Conservation (phyloP, 1,140 invertebrate genomes). For the Armadillidium nasatum region DNA sequence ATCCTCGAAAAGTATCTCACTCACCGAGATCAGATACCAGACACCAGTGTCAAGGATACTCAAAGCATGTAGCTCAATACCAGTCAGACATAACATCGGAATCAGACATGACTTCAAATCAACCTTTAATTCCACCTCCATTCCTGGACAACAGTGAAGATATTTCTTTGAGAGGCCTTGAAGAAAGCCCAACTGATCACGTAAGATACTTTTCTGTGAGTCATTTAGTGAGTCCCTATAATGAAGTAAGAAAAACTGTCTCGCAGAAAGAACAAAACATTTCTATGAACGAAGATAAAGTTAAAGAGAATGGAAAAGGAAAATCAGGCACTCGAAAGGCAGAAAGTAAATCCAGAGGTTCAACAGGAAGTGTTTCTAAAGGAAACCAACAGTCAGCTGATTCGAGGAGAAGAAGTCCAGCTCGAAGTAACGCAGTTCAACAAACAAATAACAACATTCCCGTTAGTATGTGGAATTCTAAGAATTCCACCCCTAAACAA, state of each 20-base stretch:
- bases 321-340: constrained; percentile 34
- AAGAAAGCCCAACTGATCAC: constrained; percentile 37
- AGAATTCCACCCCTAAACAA: constrained; percentile 33
- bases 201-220: constrained; percentile 42
- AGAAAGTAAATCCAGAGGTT: constrained; percentile 40
- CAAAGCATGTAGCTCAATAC: constrained; percentile 33
- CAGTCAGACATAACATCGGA: constrained; percentile 32
- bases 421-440: constrained; percentile 34
- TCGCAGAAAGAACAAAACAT: constrained; percentile 29
- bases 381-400: constrained; percentile 30
- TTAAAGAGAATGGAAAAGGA: constrained; percentile 31
- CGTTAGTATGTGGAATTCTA: constrained; percentile 38
- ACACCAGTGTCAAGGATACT: constrained; percentile 39
- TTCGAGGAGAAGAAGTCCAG: constrained; percentile 38
- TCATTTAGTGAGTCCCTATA: constrained; percentile 38
- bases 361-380: constrained; percentile 29
- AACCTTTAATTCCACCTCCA: constrained; percentile 30
- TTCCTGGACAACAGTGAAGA: constrained; percentile 35
- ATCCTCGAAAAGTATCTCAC: constrained; percentile 31
- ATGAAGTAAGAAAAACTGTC: constrained; percentile 27
- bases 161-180: constrained; percentile 29
- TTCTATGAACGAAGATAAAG: constrained; percentile 37
- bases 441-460: constrained; percentile 32
- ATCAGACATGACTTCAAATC: constrained; percentile 32
- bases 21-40: constrained; percentile 35